Percentiles rank a stretch among this genome's conserved stretches.
Evolutionary conservation across 2,888 invertebrate genomes (phyloP).

Genomic region (Noctua comes): DNA sequence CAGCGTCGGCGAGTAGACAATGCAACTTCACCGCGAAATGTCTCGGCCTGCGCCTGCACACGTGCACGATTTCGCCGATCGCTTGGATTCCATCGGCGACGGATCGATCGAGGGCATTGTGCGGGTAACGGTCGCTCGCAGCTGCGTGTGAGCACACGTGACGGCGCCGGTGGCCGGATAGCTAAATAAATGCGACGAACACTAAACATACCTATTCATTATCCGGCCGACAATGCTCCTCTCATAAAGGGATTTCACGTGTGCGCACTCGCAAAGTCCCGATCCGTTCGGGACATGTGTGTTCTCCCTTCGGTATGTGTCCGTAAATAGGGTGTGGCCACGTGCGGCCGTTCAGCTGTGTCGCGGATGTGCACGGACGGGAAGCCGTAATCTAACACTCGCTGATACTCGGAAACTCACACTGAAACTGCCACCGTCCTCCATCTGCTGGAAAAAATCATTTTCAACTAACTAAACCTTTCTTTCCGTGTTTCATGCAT

Average conservation of each 20-base stretch:
- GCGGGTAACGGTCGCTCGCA: slow-evolving; percentile 90
- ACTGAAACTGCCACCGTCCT: slow-evolving; percentile 74
- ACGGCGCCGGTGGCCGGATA: slow-evolving; percentile 89
- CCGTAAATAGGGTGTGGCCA: slow-evolving; percentile 91
- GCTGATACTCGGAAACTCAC: slow-evolving; percentile 79
- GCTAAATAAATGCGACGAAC: slow-evolving; percentile 89
- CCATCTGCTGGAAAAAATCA: slow-evolving; percentile 42
- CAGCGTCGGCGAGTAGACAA: slow-evolving; percentile 82
- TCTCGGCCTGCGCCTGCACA: slow-evolving; percentile 82
- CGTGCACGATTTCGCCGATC: slow-evolving; percentile 88
- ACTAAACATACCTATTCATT: slow-evolving; percentile 88
- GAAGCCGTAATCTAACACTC: slow-evolving; percentile 89
- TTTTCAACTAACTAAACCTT: slow-evolving; percentile 8
- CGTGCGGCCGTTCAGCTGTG: slow-evolving; percentile 90
- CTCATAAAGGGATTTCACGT: slow-evolving; percentile 90
- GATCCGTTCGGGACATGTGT: slow-evolving; percentile 90
- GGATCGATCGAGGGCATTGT: slow-evolving; percentile 90
- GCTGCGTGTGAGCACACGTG: slow-evolving; percentile 89
- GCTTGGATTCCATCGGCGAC: slow-evolving; percentile 85
- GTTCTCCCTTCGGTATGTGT: slow-evolving; percentile 88
- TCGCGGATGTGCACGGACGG: slow-evolving; percentile 89
- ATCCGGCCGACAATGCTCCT: slow-evolving; percentile 87
- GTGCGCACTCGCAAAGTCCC: slow-evolving; percentile 88
- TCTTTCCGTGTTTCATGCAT: slow-evolving; percentile 3
- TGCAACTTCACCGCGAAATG: slow-evolving; percentile 84